phyloP scores from a whole-genome alignment of 2,888 invertebrate species.

The Norana najaformis region DNA sequence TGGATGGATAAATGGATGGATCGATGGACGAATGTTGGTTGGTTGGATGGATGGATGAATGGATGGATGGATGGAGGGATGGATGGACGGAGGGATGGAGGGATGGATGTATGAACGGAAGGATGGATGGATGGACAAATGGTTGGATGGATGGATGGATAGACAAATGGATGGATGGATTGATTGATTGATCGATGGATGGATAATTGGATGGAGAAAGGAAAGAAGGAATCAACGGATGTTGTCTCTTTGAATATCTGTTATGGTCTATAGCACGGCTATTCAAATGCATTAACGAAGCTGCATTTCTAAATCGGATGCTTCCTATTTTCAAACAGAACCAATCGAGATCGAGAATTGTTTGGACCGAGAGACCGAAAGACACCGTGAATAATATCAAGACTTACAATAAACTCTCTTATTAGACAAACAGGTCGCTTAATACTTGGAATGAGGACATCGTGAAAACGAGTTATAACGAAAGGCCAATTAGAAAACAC shows the following conservation, averaged over 20 bases:
- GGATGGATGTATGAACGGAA: too few relatives aligned
- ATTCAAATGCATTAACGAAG: background rate
- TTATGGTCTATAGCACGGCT: background rate
- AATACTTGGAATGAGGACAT: background rate
- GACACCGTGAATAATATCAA: background rate
- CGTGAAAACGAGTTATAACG: background rate
- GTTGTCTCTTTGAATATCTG: background rate
- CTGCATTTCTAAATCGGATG: background rate
- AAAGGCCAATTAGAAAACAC: background rate
- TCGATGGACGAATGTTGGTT: too few relatives aligned
- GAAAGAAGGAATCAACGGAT: background rate
- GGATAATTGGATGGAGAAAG: too few relatives aligned
- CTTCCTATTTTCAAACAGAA: background rate
- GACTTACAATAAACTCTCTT: background rate
- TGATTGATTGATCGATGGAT: too few relatives aligned
- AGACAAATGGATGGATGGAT: too few relatives aligned
- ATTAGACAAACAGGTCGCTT: background rate
- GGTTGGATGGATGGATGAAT: too few relatives aligned
- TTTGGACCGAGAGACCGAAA: background rate
- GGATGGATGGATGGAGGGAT: too few relatives aligned
- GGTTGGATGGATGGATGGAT: too few relatives aligned
- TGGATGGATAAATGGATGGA: too few relatives aligned
- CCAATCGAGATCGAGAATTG: background rate
- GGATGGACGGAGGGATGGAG: too few relatives aligned
- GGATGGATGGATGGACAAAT: too few relatives aligned